These are phyloP conservation scores for Ormyrus labotus DNA, from an alignment of 2,888 invertebrate genomes.

Conservation along the genomic window DNA sequence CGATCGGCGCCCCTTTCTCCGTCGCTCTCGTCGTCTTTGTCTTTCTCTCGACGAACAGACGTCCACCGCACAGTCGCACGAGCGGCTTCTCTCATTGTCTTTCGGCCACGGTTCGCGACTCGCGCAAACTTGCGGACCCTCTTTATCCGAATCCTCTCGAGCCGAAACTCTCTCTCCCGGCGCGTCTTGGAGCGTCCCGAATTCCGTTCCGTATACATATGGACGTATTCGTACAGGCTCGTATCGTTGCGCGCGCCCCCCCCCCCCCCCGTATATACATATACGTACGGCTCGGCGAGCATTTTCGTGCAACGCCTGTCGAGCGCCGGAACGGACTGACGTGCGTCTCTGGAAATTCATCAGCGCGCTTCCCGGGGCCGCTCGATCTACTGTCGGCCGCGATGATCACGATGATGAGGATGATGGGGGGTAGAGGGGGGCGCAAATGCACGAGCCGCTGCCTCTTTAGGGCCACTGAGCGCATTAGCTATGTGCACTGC, in stretches of 20 bases:
- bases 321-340: not conserved
- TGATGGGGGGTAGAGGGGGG: not conserved
- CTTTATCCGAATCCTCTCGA: too few relatives aligned
- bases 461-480: not conserved
- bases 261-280: too few relatives aligned
- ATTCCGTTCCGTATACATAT: not conserved
- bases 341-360: constrained; percentile 11
- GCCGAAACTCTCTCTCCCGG: not conserved
- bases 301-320: not conserved
- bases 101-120: too few relatives aligned
- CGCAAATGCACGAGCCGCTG: not conserved
- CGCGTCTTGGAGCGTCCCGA: not conserved
- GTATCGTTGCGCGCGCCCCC: too few relatives aligned
- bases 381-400: not conserved
- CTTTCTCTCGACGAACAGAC: too few relatives aligned
- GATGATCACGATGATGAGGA: not conserved
- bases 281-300: too few relatives aligned
- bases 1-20: too few relatives aligned
- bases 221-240: not conserved
- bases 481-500: too few relatives aligned
- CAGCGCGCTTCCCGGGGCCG: not conserved
- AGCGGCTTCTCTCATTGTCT: too few relatives aligned
- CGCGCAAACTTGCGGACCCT: too few relatives aligned
- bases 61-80: too few relatives aligned
- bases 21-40: too few relatives aligned